phyloP scores from a whole-genome alignment of 2,888 invertebrate genomes.

The Branchellion lobata region DNA sequence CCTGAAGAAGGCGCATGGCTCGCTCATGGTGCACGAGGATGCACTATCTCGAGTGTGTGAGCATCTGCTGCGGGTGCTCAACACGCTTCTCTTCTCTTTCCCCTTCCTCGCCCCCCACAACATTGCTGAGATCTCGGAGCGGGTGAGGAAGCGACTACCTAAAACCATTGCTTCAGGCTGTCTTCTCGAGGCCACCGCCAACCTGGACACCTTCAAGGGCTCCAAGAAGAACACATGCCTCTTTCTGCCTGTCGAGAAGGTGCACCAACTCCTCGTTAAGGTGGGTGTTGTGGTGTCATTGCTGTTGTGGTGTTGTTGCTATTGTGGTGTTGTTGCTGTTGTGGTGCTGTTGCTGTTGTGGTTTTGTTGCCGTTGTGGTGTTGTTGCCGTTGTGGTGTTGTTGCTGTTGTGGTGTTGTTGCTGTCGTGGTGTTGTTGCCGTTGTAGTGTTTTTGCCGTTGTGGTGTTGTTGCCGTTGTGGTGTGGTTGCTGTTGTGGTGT shows the following conservation, averaged over 20 bases:
- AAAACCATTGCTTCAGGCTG: conserved; percentile 92
- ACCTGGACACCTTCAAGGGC: conserved; percentile 69
- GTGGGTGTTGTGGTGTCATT: conserved; percentile 57
- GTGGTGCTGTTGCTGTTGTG: no score
- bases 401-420: no score
- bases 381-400: no score
- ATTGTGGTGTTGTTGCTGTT: no score
- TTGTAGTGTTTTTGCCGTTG: no score
- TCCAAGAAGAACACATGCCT: conserved; percentile 70
- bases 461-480: no score
- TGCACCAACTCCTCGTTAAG: conserved; percentile 82
- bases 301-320: no score
- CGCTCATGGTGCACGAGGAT: conserved; percentile 72
- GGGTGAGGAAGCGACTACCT: conserved; percentile 88
- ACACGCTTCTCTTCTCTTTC: conserved; percentile 75
- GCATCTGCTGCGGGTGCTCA: conserved; percentile 79
- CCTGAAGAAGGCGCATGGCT: conserved; percentile 69
- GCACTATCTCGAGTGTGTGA: conserved; percentile 89
- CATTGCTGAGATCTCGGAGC: conserved; percentile 79
- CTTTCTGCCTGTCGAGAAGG: conserved; percentile 81
- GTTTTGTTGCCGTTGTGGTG: no score
- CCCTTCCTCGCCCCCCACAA: conserved; percentile 65
- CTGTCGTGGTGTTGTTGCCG: no score
- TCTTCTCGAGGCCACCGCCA: conserved; percentile 81
- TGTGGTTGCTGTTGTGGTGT: no score